These are phyloP conservation scores for Limnephilus lunatus DNA, from an alignment of 2,888 invertebrate species.

Conservation along the genomic window DNA sequence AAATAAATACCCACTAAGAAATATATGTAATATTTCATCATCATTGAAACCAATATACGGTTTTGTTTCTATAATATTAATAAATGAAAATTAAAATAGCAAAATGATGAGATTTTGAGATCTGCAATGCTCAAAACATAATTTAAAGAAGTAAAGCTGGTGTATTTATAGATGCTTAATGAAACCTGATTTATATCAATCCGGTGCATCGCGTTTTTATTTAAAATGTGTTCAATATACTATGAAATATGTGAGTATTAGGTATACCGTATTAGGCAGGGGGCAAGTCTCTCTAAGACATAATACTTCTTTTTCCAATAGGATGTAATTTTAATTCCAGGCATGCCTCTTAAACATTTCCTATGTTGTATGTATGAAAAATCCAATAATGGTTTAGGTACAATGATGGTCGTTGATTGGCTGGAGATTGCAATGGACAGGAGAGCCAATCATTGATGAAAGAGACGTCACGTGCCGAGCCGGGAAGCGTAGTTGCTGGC, in stretches of 20 bases:
- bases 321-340: neutral
- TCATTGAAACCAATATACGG: no score
- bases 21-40: no score
- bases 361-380: neutral
- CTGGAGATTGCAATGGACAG: slow-evolving; percentile 4
- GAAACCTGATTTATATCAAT: no score
- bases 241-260: neutral
- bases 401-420: slow-evolving; percentile 48
- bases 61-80: no score
- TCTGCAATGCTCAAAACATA: no score
- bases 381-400: slow-evolving; percentile 38
- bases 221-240: neutral
- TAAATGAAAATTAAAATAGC: no score
- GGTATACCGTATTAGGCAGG: neutral
- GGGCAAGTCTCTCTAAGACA: neutral
- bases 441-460: slow-evolving; percentile 56
- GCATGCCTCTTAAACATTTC: neutral
- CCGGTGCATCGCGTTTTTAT: neutral
- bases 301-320: neutral
- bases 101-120: no score
- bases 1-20: no score
- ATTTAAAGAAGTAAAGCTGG: no score
- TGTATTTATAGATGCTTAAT: no score
- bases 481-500: slow-evolving; percentile 47
- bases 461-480: slow-evolving; percentile 60